phyloP scores from a whole-genome alignment of 2,888 invertebrate species.

The Yponomeuta sedellus region DNA sequence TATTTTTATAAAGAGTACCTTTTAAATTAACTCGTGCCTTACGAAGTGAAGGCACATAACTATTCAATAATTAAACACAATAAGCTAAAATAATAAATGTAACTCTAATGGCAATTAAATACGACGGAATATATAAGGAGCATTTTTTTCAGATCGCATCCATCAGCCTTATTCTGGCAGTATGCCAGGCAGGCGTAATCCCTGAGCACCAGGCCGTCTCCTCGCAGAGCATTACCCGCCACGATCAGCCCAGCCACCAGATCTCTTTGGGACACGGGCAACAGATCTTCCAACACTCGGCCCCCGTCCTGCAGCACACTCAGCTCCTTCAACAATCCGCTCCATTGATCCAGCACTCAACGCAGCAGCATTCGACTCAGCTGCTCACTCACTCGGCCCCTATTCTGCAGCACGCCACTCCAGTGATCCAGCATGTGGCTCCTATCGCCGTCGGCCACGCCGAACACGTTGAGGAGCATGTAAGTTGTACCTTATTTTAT shows the following conservation, averaged over 20 bases:
- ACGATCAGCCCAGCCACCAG: constrained; percentile 50
- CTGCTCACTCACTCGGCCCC: constrained; percentile 23
- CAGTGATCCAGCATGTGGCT: constrained; percentile 33
- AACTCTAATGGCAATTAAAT: no score
- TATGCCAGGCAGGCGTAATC: constrained; percentile 62
- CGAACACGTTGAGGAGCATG: constrained; percentile 42
- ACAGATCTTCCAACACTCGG: constrained; percentile 31
- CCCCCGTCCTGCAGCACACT: constrained; percentile 30
- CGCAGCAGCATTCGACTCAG: constrained; percentile 15
- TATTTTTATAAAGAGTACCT: constrained; percentile 10
- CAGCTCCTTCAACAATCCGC: background rate
- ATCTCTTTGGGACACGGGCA: constrained; percentile 21
- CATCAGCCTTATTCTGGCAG: constrained; percentile 57
- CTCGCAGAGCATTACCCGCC: constrained; percentile 61
- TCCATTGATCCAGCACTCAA: constrained; percentile 19
- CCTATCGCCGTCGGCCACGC: constrained; percentile 32
- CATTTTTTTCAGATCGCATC: constrained; percentile 51
- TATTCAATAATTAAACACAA: background rate
- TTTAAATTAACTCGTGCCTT: no score
- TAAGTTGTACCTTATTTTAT: constrained; percentile 31
- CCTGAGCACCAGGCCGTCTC: constrained; percentile 53
- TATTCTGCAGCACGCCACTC: constrained; percentile 17
- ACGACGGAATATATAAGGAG: no score
- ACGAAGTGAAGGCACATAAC: background rate
- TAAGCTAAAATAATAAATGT: background rate